A percentile compares a stretch with the other conserved stretches of the same genome.
Conservation (phyloP, 2,797 vertebrate genomes). For the Thaleichthys pacificus region DNA sequence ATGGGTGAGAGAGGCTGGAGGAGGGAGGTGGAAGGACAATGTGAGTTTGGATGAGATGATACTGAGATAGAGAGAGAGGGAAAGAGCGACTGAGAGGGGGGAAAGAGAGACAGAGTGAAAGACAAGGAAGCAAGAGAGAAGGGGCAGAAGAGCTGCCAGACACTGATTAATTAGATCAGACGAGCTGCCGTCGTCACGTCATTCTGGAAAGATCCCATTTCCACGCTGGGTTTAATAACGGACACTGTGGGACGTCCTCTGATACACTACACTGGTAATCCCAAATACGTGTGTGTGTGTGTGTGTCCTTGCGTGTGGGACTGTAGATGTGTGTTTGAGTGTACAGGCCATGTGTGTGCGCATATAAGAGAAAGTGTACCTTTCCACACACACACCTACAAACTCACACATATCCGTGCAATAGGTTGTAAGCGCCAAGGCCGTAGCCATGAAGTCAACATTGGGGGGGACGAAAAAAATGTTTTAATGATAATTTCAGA, state of each 20-base stretch:
- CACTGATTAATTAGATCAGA: conserved; percentile 73
- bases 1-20: not conserved
- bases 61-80: not conserved
- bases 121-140: conserved; percentile 20
- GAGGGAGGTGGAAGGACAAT: not conserved
- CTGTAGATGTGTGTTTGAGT: not conserved
- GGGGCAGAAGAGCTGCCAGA: conserved; percentile 47
- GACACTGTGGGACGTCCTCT: conserved; percentile 36
- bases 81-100: not conserved
- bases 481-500: too few relatives aligned
- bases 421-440: too few relatives aligned
- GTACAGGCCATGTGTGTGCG: not conserved
- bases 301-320: not conserved
- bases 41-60: not conserved
- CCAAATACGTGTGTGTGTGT: not conserved
- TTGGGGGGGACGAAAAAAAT: too few relatives aligned
- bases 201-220: conserved; percentile 69
- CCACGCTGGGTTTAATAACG: conserved; percentile 69
- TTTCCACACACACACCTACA: not conserved
- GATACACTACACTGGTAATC: conserved; percentile 15
- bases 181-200: conserved; percentile 52
- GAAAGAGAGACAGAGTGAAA: too few relatives aligned
- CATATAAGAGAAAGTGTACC: not conserved
- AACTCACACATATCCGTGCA: not conserved
- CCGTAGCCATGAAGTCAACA: too few relatives aligned